Base-by-base conservation (phyloP, 2,888 invertebrate species). In the Sialis fuliginosa region DNA sequence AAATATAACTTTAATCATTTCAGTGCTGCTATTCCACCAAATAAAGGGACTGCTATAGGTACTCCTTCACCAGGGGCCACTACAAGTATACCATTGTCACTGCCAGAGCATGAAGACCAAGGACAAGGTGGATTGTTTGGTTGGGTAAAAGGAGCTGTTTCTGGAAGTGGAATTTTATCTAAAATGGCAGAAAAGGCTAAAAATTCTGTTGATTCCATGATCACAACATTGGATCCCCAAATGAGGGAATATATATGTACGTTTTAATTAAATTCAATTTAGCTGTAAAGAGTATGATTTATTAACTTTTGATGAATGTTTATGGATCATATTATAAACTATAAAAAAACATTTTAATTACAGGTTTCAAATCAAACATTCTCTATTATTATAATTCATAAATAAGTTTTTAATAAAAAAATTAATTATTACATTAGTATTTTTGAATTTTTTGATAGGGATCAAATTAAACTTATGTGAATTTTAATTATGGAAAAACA, bases 241-340 rank as follows among this genome's bases (percentile, higher is more conserved):
- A 90, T 89, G 89, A 81, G 79, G 60, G 85, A 88, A 64, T 81
- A 84, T 58, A 75, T 88, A 53, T 76, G 88, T 88, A 70, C 72
- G 79, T 74, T 55, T 33, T 22, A 32, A 30, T 10, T 32, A 30
- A 6, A 9, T 46, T 50, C 48, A 48, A 49, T 35, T 6, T 33
- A 1, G 12, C 12, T 13, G 6, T 35, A 3, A 9, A 31, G 48
- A 33, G 30, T 22, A 22, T 22, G 22, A 22, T 22, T 22, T 22
- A 22, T 22, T n/a, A n/a, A n/a, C n/a, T n/a, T n/a, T n/a, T n/a
- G n/a, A n/a, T n/a, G n/a, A n/a, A n/a, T 22, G 22, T 22, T 22
- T 22, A 22, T 22, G 22, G 22, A 22, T n/a, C n/a, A n/a, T 22
- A 22, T 22, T 4, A 22, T 22, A 22, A 22, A 22, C 22, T 22